phyloP scores from a whole-genome alignment of 1,140 invertebrate species.

The Leptinotarsa undecemlineata region DNA sequence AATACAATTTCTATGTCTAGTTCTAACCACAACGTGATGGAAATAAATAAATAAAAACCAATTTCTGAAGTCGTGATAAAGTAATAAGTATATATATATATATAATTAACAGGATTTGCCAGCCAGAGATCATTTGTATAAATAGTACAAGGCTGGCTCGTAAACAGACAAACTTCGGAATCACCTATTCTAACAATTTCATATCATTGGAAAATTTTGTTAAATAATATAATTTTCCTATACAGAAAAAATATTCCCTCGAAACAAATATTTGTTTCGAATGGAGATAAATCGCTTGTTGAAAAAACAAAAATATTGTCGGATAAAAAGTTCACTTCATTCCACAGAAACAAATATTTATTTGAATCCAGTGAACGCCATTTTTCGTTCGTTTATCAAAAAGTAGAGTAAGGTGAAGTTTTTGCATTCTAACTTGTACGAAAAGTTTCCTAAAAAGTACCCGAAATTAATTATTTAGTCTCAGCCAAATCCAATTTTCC shows the following conservation, averaged over 20 bases:
- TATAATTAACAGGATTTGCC: conserved; percentile 30
- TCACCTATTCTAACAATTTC: conserved; percentile 25
- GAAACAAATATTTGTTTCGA: conserved; percentile 4
- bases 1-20: conserved; percentile 25
- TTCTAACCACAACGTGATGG: conserved; percentile 25
- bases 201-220: conserved; percentile 10
- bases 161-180: conserved; percentile 10
- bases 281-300: background rate
- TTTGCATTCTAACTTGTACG: too few species aligned
- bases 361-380: too few species aligned
- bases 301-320: too few species aligned
- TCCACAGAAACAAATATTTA: too few species aligned
- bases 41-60: conserved; percentile 25
- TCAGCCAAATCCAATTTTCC: too few species aligned
- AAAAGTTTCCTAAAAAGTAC: too few species aligned
- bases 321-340: too few species aligned
- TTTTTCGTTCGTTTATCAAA: too few species aligned
- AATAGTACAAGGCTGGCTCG: conserved; percentile 11
- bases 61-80: conserved; percentile 17
- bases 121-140: conserved; percentile 37
- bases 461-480: too few species aligned
- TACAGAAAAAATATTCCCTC: background rate
- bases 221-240: conserved; percentile 19
- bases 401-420: too few species aligned
- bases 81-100: conserved; percentile 12